These are phyloP conservation scores for Pocillopora damicornis DNA, from an alignment of 64 coral and sea anemone genomes.

Conservation along the genomic window DNA sequence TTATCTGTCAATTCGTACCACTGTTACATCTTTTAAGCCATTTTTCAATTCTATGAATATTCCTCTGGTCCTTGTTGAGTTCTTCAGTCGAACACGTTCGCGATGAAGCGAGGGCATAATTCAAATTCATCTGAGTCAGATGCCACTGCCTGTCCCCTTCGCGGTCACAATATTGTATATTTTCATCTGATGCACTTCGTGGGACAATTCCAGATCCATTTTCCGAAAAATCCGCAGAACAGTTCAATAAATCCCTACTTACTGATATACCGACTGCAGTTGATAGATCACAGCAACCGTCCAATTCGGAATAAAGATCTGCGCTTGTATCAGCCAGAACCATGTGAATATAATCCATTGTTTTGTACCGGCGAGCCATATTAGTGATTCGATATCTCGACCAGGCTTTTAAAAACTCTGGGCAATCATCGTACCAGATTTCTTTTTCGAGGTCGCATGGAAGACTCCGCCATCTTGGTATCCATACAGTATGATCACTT, in stretches of 20 bases:
- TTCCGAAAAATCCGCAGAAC: slow-evolving; percentile 55
- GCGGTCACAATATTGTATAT: slow-evolving; percentile 54
- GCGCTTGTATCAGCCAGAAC: slow-evolving; percentile 62
- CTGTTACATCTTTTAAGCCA: slow-evolving; percentile 82
- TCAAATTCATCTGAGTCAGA: slow-evolving; percentile 81
- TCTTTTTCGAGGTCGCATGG: slow-evolving; percentile 88
- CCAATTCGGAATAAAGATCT: slow-evolving; percentile 44
- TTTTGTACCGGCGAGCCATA: slow-evolving; percentile 86
- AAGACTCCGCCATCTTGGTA: slow-evolving; percentile 85
- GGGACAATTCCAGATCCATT: slow-evolving; percentile 74
- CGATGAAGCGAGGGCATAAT: slow-evolving; percentile 55
- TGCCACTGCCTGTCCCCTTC: slow-evolving; percentile 32
- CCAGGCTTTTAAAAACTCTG: slow-evolving; percentile 88
- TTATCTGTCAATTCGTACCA: background rate
- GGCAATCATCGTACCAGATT: slow-evolving; percentile 87
- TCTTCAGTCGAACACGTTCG: slow-evolving; percentile 59
- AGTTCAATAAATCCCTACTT: slow-evolving; percentile 74
- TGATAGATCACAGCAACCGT: slow-evolving; percentile 56
- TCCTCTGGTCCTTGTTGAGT: slow-evolving; percentile 60
- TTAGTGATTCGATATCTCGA: slow-evolving; percentile 88
- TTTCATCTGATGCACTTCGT: slow-evolving; percentile 80
- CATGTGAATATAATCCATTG: slow-evolving; percentile 98
- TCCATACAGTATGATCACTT: slow-evolving; percentile 38
- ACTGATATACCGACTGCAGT: slow-evolving; percentile 64
- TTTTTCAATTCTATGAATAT: slow-evolving; percentile 77